phyloP scores from a whole-genome alignment of 1,140 invertebrate genomes.

The Adelges cooleyi region DNA sequence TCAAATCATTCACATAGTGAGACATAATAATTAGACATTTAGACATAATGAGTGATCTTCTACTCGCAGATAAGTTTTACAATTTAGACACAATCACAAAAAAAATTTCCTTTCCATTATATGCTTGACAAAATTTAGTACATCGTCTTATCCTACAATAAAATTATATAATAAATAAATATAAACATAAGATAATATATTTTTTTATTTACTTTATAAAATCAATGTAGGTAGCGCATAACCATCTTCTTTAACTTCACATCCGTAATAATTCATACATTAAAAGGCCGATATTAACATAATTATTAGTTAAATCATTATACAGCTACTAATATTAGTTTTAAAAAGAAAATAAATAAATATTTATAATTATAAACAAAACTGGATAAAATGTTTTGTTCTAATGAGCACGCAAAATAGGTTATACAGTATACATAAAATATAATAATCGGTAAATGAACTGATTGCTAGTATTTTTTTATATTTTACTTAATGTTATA shows the following conservation, averaged over 20 bases:
- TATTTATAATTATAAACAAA: conserved; percentile 13
- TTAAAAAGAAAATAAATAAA: conserved; percentile 25
- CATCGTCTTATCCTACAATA: no score
- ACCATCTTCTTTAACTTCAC: background rate
- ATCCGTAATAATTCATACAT: conserved; percentile 11
- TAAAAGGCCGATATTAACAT: background rate
- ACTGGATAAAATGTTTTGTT: background rate
- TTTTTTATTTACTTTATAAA: background rate
- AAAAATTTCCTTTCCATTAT: background rate
- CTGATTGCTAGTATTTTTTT: background rate
- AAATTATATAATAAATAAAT: no score
- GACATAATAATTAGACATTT: conserved; percentile 22
- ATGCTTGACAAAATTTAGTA: no score
- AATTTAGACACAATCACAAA: conserved; percentile 6
- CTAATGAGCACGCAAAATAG: no score
- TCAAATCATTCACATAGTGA: conserved; percentile 17
- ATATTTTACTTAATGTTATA: background rate
- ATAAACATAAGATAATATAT: no score
- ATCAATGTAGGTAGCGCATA: background rate
- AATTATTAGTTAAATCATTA: conserved; percentile 26
- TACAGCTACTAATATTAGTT: conserved; percentile 26
- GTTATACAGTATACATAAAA: conserved; percentile 6
- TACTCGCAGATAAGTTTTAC: conserved; percentile 27
- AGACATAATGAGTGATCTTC: conserved; percentile 28
- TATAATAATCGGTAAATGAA: conserved; percentile 6